Conservation (phyloP, 2,888 invertebrate species). For the Busseola fusca region DNA sequence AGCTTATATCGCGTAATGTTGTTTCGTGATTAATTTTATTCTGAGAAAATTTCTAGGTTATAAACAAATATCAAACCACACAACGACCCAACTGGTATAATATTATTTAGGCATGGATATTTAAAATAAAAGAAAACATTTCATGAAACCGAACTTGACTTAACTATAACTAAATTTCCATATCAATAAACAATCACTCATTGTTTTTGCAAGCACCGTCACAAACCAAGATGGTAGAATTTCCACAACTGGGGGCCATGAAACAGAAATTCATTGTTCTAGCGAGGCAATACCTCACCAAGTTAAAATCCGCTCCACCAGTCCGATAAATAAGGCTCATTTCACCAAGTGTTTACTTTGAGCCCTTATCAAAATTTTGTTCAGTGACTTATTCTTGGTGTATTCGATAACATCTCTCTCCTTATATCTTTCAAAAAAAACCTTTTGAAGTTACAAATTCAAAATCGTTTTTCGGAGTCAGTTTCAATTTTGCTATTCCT, state of each 20-base stretch:
- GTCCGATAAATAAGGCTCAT: slow-evolving; percentile 62
- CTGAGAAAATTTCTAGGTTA: background rate
- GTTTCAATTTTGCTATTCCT: slow-evolving; percentile 37
- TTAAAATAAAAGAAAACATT: background rate
- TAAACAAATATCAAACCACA: background rate
- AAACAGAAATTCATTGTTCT: slow-evolving; percentile 59
- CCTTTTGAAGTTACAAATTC: slow-evolving; percentile 35
- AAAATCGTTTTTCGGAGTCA: slow-evolving; percentile 16
- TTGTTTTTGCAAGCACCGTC: slow-evolving; percentile 49
- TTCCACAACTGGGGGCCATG: slow-evolving; percentile 24
- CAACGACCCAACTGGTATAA: background rate
- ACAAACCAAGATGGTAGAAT: slow-evolving; percentile 33
- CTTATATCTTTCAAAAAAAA: slow-evolving; percentile 27
- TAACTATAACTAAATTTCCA: slow-evolving; percentile 7
- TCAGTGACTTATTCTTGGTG: slow-evolving; percentile 62
- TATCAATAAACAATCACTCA: slow-evolving; percentile 35
- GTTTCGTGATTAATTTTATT: background rate
- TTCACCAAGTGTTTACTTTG: slow-evolving; percentile 69
- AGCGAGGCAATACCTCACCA: slow-evolving; percentile 58
- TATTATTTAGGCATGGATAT: too few relatives aligned
- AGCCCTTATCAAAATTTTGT: slow-evolving; percentile 69
- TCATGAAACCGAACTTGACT: background rate
- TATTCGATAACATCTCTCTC: slow-evolving; percentile 23
- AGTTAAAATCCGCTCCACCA: slow-evolving; percentile 60
- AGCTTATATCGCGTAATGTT: background rate